Evolutionary conservation across 2,113 vertebrate genomes (phyloP).

Genomic region (Clarias gariepinus): DNA sequence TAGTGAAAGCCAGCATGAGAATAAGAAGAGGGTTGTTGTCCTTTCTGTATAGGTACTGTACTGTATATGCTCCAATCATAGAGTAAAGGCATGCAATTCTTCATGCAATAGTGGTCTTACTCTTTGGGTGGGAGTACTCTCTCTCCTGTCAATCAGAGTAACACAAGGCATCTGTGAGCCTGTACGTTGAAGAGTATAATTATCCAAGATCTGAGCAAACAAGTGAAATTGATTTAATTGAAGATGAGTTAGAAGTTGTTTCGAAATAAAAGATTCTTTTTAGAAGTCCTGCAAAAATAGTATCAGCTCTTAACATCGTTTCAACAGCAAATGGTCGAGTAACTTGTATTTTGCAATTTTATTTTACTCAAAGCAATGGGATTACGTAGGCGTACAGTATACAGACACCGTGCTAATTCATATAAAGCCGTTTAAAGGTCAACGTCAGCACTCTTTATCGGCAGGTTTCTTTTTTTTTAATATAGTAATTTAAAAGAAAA

Average conservation of each 20-base stretch:
- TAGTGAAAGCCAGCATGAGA: not conserved
- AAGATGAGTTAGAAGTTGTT: not conserved
- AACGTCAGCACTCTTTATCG: not conserved
- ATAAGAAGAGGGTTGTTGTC: not conserved
- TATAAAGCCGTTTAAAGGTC: not conserved
- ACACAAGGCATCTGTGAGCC: not conserved
- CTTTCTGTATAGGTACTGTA: slow-evolving; percentile 20
- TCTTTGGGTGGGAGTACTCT: not conserved
- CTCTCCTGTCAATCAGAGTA: not conserved
- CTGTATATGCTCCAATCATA: not conserved
- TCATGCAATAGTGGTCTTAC: not conserved
- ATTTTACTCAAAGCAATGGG: not conserved
- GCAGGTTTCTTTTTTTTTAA: not conserved
- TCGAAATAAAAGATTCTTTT: not conserved
- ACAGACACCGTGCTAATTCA: not conserved
- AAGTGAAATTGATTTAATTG: not conserved
- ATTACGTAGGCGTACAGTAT: not conserved
- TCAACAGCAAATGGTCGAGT: not conserved
- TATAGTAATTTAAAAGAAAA: not conserved
- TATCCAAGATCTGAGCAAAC: slow-evolving; percentile 1
- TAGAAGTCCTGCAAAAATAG: not conserved
- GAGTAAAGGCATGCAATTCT: not conserved
- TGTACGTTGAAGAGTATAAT: not conserved
- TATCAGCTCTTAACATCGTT: not conserved
- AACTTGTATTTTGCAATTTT: not conserved